Base-by-base conservation (phyloP, 2,888 invertebrate species). In the Callyntrura sp. region DNA sequence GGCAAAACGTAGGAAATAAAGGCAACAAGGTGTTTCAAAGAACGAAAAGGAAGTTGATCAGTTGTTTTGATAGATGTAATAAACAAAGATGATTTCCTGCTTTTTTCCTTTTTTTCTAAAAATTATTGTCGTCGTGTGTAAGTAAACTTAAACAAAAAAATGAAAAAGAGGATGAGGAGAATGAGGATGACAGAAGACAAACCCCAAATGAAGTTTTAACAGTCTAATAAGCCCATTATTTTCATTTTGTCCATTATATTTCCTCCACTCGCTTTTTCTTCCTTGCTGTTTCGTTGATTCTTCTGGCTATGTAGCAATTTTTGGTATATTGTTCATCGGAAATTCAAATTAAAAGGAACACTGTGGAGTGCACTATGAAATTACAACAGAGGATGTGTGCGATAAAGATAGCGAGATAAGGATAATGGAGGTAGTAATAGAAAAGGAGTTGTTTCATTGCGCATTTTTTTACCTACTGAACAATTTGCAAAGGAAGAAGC, bases 221-320 rank as follows among this genome's bases (percentile, higher is more conserved):
- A 81, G 79, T 81, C 79, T 81, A 60, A 81, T 81, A 81, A 81
- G 17, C 79, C 79, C 60, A 57, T 81, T 60, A 81, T 60, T 35
- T 57, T 8, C 28, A 76, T 81, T 57, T 81, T 57, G 43, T 81
- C n/a, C 76, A 76, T 76, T 76, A 76, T 76, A 76, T 76, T 55
- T 76, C 76, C 79, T 81, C 60, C 20, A 43, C 43, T 60, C 79
- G 60, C 57, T 60, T 57, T n/a, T 81, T 81, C 79, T 81, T 81
- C 79, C 60, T 60, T 81, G 35, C 35, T 35, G 3, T 35, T 35
- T 35, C 2, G 35, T 35, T 35, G 35, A 6, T 35, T 35, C 2
- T 35, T 35, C 35, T 35, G 35, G 35, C 35, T 6, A 35, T 35
- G 35, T 35, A 35, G 35, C 35, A 35, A 35, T 35, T 35, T 35